These are phyloP conservation scores for Strigamia maritima DNA, from an alignment of 2,888 invertebrate genomes.

Conservation along the genomic window DNA sequence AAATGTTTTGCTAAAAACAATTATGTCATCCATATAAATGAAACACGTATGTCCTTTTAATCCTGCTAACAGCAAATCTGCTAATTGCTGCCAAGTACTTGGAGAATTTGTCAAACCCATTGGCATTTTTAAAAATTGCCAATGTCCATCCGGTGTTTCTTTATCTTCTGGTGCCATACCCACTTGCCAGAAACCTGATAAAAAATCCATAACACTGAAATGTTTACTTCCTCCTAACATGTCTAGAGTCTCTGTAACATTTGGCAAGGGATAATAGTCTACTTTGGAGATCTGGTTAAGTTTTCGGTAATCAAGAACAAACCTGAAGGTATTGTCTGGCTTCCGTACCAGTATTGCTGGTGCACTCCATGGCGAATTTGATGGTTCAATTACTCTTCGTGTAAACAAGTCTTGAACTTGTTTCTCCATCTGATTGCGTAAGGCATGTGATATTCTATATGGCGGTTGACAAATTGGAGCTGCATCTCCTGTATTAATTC, in stretches of 20 bases:
- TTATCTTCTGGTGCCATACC: not conserved
- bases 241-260: not conserved
- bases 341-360: slow-evolving; percentile 46
- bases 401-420: not conserved
- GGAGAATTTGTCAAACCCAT: slow-evolving; percentile 22
- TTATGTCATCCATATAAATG: slow-evolving; percentile 35
- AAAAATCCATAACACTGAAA: slow-evolving; percentile 7
- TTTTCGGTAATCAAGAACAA: slow-evolving; percentile 45
- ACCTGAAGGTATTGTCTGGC: slow-evolving; percentile 45
- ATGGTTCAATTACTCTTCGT: slow-evolving; percentile 39
- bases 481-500: slow-evolving; percentile 31
- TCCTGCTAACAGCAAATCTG: slow-evolving; percentile 9
- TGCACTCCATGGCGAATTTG: slow-evolving; percentile 46
- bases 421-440: not conserved
- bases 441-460: not conserved
- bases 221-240: not conserved
- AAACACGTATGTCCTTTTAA: slow-evolving; percentile 2
- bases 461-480: slow-evolving; percentile 1
- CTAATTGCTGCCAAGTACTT: not conserved
- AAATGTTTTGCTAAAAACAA: not conserved
- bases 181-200: slow-evolving; percentile 18
- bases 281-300: not conserved
- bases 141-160: slow-evolving; percentile 18
- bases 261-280: slow-evolving; percentile 9
- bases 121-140: slow-evolving; percentile 1